Evolutionary conservation across 1,140 invertebrate species (phyloP), one percentile per base, ranked within the genome.

Genomic region (Cotesia vestalis): DNA sequence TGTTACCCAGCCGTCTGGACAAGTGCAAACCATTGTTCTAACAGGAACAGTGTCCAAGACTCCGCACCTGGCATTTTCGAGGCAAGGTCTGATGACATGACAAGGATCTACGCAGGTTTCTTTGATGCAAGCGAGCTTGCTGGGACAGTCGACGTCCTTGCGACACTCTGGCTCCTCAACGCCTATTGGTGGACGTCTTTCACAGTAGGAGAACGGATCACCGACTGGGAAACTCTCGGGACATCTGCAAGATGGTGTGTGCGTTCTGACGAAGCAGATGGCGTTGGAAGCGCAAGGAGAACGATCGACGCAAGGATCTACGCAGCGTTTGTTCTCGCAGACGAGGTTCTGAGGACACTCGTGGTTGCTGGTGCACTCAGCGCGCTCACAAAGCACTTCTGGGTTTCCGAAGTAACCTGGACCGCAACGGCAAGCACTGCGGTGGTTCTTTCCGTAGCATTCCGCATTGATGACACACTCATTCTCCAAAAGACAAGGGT

Each of bases 1-100:
- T 1, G 94, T 93, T 69, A 94, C 90, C 88, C 91, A 95, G 14
- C 93, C 93, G 77, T 94, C 92, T 0, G 94, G 92, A 79, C 94
- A 96, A 64, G 93, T 92, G 79, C 94, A 95, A 51, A 93, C 92
- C 90, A 96, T 92, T 0, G 94, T 95, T 64, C 94, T 85, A 9
- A 95, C 92, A 1, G 94, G 94, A 34, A 93, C 87, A 14, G 93
- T 94, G 79, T 95, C 92, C 3, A 94, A 88, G 4, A 95, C 94
- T 75, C 90, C 91, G 82, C 94, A 96, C 53, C 90, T 88, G 2
- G 94, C 91, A 53, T 90, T 91, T 55, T 88, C 88, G 53, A 90
- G 84, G 72, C 95, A 94, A 4, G 94, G 93, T 77, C 90, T 90
- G 40, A 96, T 88, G 81, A 90, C 89, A 20, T 88, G 84, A 79